Conservation (phyloP, 2,113 vertebrate genomes). For the Siniperca chuatsi region DNA sequence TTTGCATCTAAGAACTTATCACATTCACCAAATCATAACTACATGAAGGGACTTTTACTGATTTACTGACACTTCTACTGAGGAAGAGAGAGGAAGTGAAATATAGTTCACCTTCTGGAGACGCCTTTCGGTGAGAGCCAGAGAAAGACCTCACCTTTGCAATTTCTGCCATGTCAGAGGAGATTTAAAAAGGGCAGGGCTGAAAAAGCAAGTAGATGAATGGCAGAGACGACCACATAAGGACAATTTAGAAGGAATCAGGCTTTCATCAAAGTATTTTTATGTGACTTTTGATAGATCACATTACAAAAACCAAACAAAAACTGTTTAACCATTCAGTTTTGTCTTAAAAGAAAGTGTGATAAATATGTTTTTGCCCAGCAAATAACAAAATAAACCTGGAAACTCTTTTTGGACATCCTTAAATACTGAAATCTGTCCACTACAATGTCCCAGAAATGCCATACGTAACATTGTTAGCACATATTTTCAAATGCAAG, state of each 20-base stretch:
- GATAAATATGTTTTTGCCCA: neutral
- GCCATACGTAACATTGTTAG: neutral
- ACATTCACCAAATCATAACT: neutral
- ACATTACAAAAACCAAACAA: too few species aligned
- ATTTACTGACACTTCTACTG: constrained; percentile 5
- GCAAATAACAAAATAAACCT: neutral
- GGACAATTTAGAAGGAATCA: neutral
- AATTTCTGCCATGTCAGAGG: constrained; percentile 5
- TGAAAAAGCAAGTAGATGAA: neutral
- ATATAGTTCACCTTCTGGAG: neutral
- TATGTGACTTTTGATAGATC: neutral
- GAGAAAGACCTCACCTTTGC: neutral
- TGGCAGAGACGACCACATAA: neutral
- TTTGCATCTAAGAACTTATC: neutral
- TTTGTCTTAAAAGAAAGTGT: neutral
- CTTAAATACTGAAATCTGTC: neutral
- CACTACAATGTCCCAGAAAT: neutral
- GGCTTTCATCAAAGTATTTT: neutral
- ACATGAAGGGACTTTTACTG: neutral
- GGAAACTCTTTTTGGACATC: neutral
- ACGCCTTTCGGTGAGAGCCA: neutral
- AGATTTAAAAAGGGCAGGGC: neutral
- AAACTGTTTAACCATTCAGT: neutral
- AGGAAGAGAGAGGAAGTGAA: neutral
- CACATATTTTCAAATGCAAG: neutral